These are phyloP conservation scores for Euura saliciscinereae DNA, from an alignment of 1,140 invertebrate species.

Conservation along the genomic window DNA sequence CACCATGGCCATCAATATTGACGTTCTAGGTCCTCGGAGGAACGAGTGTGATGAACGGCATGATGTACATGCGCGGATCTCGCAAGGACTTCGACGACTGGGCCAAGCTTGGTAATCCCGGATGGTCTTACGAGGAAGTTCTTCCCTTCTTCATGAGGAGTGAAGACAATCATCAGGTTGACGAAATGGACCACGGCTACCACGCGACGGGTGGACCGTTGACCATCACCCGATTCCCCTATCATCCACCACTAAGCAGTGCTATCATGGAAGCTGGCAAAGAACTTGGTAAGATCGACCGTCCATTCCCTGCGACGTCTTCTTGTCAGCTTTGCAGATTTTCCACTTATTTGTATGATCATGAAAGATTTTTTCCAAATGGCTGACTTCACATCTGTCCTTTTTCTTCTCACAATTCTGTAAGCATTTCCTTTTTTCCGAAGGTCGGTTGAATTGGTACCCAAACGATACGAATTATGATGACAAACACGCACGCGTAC, in stretches of 20 bases:
- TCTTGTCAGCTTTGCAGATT: not conserved
- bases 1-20: too few species aligned
- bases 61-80: slow-evolving; percentile 96
- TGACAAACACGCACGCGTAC: too few species aligned
- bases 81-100: slow-evolving; percentile 90
- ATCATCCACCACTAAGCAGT: slow-evolving; percentile 82
- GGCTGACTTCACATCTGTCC: not conserved
- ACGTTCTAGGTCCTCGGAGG: slow-evolving; percentile 78
- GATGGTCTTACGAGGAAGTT: slow-evolving; percentile 91
- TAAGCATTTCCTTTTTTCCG: too few species aligned
- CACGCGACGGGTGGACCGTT: slow-evolving; percentile 79
- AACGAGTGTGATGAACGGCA: slow-evolving; percentile 93
- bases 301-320: not conserved
- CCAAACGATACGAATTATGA: too few species aligned
- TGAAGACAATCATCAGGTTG: slow-evolving; percentile 81
- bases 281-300: slow-evolving; percentile 67
- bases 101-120: slow-evolving; percentile 83
- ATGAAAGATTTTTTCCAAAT: slow-evolving; percentile 6
- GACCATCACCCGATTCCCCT: slow-evolving; percentile 83
- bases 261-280: slow-evolving; percentile 84
- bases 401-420: not conserved
- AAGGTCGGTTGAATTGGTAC: too few species aligned
- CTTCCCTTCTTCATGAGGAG: slow-evolving; percentile 88
- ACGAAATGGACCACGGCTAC: slow-evolving; percentile 75
- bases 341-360: slow-evolving; percentile 8